Percentiles rank a stretch among this genome's conserved stretches.
These are phyloP conservation scores for Eumaeus atala DNA, from an alignment of 1,140 invertebrate species.

Conservation along the genomic window DNA sequence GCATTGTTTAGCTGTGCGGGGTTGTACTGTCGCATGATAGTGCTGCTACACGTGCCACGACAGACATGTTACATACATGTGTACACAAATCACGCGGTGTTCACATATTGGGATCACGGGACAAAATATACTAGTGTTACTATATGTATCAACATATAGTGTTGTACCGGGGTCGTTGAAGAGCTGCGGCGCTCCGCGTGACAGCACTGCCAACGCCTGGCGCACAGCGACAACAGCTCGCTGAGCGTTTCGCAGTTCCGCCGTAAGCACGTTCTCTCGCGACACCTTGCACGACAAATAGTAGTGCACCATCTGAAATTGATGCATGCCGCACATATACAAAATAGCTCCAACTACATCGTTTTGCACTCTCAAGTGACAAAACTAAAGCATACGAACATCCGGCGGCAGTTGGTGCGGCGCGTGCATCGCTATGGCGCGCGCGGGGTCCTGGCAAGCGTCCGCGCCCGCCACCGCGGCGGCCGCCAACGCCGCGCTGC, in stretches of 20 bases:
- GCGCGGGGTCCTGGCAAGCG: constrained; percentile 85
- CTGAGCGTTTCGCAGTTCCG: constrained; percentile 83
- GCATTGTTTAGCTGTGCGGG: no score
- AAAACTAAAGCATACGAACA: no score
- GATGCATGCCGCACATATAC: background rate
- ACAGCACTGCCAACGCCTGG: constrained; percentile 77
- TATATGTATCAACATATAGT: background rate
- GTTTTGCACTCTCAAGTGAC: no score
- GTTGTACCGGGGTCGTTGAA: constrained; percentile 75
- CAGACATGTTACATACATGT: no score
- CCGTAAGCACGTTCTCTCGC: constrained; percentile 85
- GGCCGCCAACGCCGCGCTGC: constrained; percentile 88
- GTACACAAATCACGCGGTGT: no score
- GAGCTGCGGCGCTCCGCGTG: constrained; percentile 77
- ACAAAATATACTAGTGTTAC: background rate
- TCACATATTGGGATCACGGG: no score
- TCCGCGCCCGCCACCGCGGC: constrained; percentile 86
- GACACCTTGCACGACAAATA: constrained; percentile 88
- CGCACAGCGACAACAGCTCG: constrained; percentile 82
- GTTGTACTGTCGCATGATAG: no score
- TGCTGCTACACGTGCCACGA: no score
- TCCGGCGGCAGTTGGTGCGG: constrained; percentile 80
- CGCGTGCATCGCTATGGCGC: constrained; percentile 85
- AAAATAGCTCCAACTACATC: no score
- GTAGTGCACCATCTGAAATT: constrained; percentile 80